Percentiles rank a stretch among this genome's conserved stretches.
Conservation (phyloP, 1,140 invertebrate genomes). For the Diprion similis region DNA sequence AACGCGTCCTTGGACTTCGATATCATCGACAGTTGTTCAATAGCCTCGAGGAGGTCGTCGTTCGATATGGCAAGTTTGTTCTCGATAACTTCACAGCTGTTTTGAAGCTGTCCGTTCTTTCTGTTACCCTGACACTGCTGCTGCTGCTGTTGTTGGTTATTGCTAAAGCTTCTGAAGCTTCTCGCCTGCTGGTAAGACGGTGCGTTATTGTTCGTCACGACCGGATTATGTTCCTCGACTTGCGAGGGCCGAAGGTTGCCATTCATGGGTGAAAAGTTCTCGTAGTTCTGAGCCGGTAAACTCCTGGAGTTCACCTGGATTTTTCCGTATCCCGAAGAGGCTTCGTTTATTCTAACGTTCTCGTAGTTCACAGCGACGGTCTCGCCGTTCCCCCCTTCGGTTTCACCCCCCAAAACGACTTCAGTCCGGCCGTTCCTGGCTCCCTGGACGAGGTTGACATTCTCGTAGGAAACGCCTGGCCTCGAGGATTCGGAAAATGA, state of each 20-base stretch:
- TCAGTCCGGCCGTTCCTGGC: slow-evolving; percentile 20
- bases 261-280: slow-evolving; percentile 30
- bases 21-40: slow-evolving; percentile 56
- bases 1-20: slow-evolving; percentile 50
- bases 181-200: slow-evolving; percentile 16
- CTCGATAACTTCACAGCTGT: slow-evolving; percentile 53
- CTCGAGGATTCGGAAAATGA: slow-evolving; percentile 1
- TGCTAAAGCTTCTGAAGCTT: not conserved
- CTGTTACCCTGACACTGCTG: slow-evolving; percentile 31
- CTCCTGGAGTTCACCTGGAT: slow-evolving; percentile 31
- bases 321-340: slow-evolving; percentile 33
- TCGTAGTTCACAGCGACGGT: not conserved
- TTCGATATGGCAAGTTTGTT: slow-evolving; percentile 61
- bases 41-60: slow-evolving; percentile 59
- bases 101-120: slow-evolving; percentile 39
- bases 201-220: slow-evolving; percentile 9
- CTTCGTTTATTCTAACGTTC: slow-evolving; percentile 12
- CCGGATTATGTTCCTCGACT: slow-evolving; percentile 51
- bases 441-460: slow-evolving; percentile 32
- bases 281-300: slow-evolving; percentile 36
- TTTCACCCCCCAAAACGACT: slow-evolving; percentile 6
- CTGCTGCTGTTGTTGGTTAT: not conserved
- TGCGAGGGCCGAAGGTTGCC: slow-evolving; percentile 33
- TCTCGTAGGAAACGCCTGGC: slow-evolving; percentile 41
- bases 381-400: slow-evolving; percentile 15